Base-by-base conservation (phyloP, 2,888 invertebrate genomes). In the Drepana falcataria region DNA sequence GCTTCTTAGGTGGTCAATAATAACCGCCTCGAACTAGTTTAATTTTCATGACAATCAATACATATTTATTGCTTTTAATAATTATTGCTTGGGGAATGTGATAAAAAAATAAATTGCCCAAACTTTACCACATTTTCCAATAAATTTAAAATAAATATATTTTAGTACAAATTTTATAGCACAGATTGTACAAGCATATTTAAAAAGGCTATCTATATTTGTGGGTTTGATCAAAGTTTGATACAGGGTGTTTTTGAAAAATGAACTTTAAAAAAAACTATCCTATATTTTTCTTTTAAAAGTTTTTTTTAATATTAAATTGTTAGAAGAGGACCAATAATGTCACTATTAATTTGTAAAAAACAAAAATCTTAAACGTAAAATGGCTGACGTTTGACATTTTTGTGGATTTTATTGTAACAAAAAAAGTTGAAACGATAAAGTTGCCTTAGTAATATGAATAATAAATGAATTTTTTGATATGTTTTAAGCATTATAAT, bases 301-400 rank as follows among this genome's bases (percentile, higher is more conserved):
- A 37, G 5, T 53, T 49, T 48, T 47, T 52, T 55, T 55, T 51
- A 52, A 58, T 58, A 51, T 55, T 52, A 53, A 57, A 53, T 64
- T 55, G 57, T 56, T 57, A 53, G 53, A 59, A 66, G 72, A 69
- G 72, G 77, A 75, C 69, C 75, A 79, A 77, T 69, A 44, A 9
- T 44, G 6, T 44, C 64, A 70, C 2, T 35, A 21, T 7, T 21
- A n/a, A 48, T 69, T 70, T 65, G 69, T 71, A 62, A 63, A 61
- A 61, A 58, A 64, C 79, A 87, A 90, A 89, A 89, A 88, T 89
- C 82, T 90, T 85, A 83, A 80, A 77, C 77, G 70, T 64, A 73
- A 73, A 68, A 89, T 90, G 90, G 90, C 90, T 90, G 90, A 85
- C 81, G 79, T 76, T 83, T 83, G 90, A 89, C 78, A 86, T 89